phyloP scores from a whole-genome alignment of 2,888 invertebrate species.

The Mamestra brassicae region DNA sequence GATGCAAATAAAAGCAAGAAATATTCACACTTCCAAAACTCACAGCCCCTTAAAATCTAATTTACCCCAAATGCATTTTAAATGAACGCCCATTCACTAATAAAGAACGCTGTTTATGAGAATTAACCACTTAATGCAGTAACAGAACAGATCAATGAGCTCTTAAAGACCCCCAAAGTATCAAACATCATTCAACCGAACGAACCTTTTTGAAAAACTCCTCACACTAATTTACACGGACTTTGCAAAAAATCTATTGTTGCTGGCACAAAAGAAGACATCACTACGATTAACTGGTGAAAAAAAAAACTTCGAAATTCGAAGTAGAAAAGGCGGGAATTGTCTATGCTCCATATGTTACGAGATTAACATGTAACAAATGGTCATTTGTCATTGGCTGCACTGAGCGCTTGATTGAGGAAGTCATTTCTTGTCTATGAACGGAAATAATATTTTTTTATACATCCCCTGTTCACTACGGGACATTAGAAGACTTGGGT shows the following conservation, averaged over 20 bases:
- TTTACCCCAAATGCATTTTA: conserved; percentile 71
- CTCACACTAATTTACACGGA: conserved; percentile 82
- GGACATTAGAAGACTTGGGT: conserved; percentile 80
- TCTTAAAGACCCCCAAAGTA: conserved; percentile 80
- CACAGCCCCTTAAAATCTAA: conserved; percentile 63
- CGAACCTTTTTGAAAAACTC: conserved; percentile 78
- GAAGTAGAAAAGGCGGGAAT: conserved; percentile 81
- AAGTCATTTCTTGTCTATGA: conserved; percentile 88
- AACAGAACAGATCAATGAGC: conserved; percentile 84
- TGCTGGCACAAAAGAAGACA: conserved; percentile 89
- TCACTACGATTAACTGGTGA: conserved; percentile 73
- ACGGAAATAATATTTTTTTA: conserved; percentile 89
- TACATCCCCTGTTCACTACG: conserved; percentile 78
- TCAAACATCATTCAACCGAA: conserved; percentile 79
- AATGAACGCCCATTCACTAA: conserved; percentile 75
- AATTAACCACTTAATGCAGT: conserved; percentile 85
- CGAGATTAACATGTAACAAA: conserved; percentile 87
- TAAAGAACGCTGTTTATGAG: conserved; percentile 78
- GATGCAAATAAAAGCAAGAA: conserved; percentile 26
- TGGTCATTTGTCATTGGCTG: conserved; percentile 88
- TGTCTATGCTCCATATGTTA: conserved; percentile 88
- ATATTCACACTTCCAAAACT: conserved; percentile 35
- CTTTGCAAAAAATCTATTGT: conserved; percentile 87
- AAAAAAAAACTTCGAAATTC: conserved; percentile 80
- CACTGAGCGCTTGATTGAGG: conserved; percentile 87